phyloP scores from a whole-genome alignment of 2,888 invertebrate species.

The Orthosia incerta region DNA sequence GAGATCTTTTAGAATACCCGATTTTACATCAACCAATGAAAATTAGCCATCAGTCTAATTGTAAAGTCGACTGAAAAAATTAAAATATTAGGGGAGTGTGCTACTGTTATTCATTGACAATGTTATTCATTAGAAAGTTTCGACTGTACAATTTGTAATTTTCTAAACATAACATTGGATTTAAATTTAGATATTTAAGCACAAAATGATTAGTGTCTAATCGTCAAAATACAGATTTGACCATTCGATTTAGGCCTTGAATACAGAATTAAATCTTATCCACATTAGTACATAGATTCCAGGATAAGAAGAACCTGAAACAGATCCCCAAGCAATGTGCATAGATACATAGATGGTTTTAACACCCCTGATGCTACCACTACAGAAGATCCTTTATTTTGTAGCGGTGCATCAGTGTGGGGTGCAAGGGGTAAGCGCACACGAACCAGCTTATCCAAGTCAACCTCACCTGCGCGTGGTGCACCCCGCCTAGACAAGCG shows the following conservation, averaged over 20 bases:
- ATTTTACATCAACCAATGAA: background rate
- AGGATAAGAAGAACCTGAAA: background rate
- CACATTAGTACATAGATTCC: too few species aligned
- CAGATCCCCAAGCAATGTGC: background rate
- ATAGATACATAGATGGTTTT: background rate
- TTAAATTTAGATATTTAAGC: too few species aligned
- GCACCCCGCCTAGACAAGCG: slow-evolving; percentile 46
- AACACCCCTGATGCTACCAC: slow-evolving; percentile 27
- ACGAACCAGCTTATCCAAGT: slow-evolving; percentile 25
- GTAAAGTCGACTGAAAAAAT: background rate
- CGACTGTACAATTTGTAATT: background rate
- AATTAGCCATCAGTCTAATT: background rate
- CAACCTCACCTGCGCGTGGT: slow-evolving; percentile 54
- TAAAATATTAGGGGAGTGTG: background rate
- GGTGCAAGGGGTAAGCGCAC: slow-evolving; percentile 42
- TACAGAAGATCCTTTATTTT: background rate
- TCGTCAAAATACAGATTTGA: background rate
- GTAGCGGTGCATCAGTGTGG: slow-evolving; percentile 41
- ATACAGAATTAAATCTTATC: background rate
- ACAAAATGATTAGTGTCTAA: background rate
- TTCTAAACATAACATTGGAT: too few species aligned
- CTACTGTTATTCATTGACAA: too few species aligned
- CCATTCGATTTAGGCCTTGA: background rate
- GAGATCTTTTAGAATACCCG: background rate
- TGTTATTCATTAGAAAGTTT: background rate